Percentiles rank a stretch among this genome's conserved stretches.
Conservation (phyloP, 2,888 invertebrate genomes). For the Ellobium chinense region DNA sequence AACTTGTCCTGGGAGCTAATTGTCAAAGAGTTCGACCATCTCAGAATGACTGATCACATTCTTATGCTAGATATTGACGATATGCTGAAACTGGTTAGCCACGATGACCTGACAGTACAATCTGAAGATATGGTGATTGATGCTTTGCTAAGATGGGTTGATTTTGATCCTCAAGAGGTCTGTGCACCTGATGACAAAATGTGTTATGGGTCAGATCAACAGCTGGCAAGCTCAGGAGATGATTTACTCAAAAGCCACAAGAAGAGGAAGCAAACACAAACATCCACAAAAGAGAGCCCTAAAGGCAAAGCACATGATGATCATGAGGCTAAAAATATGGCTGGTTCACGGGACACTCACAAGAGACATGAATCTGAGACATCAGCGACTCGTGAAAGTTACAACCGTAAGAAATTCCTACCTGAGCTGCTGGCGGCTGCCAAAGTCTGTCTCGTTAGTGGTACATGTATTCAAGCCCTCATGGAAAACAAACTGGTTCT, state of each 20-base stretch:
- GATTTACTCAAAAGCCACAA: too few relatives aligned
- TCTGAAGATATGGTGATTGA: constrained; percentile 29
- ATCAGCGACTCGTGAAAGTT: background rate
- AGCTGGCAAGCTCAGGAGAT: background rate
- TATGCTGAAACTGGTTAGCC: background rate
- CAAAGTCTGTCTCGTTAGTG: constrained; percentile 14
- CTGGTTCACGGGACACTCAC: too few relatives aligned
- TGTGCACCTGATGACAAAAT: background rate
- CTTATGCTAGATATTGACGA: constrained; percentile 11
- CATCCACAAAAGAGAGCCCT: background rate
- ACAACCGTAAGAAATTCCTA: background rate
- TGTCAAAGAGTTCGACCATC: constrained; percentile 8
- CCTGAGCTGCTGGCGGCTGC: background rate
- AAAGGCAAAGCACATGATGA: background rate
- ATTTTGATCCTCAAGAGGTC: background rate
- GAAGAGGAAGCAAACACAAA: too few relatives aligned
- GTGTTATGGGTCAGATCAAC: background rate
- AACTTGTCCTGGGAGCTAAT: background rate
- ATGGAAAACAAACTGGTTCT: background rate
- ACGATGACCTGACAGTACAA: background rate
- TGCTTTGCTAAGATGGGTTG: constrained; percentile 1
- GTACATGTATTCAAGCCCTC: constrained; percentile 14
- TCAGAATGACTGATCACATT: constrained; percentile 7
- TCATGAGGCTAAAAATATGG: background rate
- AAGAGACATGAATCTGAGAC: background rate